These are phyloP conservation scores for Micropoecilia bifurca DNA, from an alignment of 2,797 vertebrate species.

Conservation along the genomic window DNA sequence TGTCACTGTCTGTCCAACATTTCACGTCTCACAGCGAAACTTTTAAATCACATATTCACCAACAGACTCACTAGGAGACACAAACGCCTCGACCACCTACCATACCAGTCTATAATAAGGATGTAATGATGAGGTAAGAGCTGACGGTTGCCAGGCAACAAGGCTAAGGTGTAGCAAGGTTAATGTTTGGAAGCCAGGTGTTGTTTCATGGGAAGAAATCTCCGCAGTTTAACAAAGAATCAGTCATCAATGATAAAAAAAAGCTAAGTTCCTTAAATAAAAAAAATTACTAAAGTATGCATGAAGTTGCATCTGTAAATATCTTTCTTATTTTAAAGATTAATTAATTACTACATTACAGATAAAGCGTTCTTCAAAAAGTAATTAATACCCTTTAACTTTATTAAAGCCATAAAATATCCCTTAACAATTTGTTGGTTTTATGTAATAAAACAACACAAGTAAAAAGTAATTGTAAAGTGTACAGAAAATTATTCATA, in stretches of 20 bases:
- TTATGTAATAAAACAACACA: neutral
- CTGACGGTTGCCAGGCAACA: conserved; percentile 83
- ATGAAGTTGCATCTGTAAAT: neutral
- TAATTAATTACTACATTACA: conserved; percentile 30
- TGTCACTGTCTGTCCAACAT: conserved; percentile 17
- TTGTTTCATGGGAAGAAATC: conserved; percentile 70
- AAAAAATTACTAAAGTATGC: conserved; percentile 1
- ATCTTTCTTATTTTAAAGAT: conserved; percentile 5
- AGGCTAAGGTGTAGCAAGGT: conserved; percentile 78
- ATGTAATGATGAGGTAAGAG: conserved; percentile 68
- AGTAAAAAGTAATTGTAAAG: neutral
- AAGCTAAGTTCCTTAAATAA: conserved; percentile 9
- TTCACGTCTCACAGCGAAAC: conserved; percentile 20
- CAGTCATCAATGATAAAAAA: conserved; percentile 25
- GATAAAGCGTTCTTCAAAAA: neutral
- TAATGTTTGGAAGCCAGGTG: conserved; percentile 81
- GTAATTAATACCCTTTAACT: neutral
- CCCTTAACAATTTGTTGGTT: neutral
- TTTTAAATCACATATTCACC: conserved; percentile 24
- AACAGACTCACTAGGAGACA: conserved; percentile 17
- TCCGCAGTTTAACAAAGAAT: conserved; percentile 39
- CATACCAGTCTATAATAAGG: conserved; percentile 66
- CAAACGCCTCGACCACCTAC: conserved; percentile 56
- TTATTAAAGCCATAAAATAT: neutral
- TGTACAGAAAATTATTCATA: neutral